Evolutionary conservation across 1,140 invertebrate genomes (phyloP).

Genomic region (Bombus haemorrhoidalis): DNA sequence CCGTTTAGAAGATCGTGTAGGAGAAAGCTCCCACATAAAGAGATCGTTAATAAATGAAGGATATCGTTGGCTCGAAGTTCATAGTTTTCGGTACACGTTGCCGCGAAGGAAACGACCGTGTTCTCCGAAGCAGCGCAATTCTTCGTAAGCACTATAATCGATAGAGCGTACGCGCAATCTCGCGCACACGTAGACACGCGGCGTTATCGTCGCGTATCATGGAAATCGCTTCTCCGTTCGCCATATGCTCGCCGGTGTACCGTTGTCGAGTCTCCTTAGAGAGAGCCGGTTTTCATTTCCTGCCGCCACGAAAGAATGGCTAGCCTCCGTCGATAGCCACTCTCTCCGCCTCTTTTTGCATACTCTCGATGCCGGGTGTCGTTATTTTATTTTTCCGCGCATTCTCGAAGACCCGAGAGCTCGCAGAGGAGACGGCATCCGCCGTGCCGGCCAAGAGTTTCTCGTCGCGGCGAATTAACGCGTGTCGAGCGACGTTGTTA

Average conservation of each 20-base stretch:
- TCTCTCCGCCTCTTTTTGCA: slow-evolving; percentile 1
- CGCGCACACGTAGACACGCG: neutral
- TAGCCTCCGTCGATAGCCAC: slow-evolving; percentile 20
- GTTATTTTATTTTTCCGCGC: slow-evolving; percentile 1
- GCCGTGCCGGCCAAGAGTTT: neutral
- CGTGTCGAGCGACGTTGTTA: slow-evolving; percentile 1
- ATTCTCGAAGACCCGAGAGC: neutral
- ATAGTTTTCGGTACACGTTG: neutral
- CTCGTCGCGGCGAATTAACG: slow-evolving; percentile 1
- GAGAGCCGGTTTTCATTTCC: slow-evolving; percentile 58
- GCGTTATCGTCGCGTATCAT: slow-evolving; percentile 56
- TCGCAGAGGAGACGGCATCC: too few species aligned
- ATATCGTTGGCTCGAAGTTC: neutral
- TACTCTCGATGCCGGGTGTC: slow-evolving; percentile 1
- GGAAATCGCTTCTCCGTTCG: slow-evolving; percentile 56
- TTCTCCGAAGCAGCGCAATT: neutral
- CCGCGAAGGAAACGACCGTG: neutral
- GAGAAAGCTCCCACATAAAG: neutral
- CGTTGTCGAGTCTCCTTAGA: slow-evolving; percentile 51
- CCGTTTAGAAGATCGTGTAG: slow-evolving; percentile 29
- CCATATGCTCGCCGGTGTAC: slow-evolving; percentile 51
- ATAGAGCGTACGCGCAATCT: slow-evolving; percentile 34
- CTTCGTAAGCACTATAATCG: slow-evolving; percentile 3
- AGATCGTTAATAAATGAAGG: slow-evolving; percentile 3
- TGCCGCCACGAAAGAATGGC: slow-evolving; percentile 37